A percentile compares a stretch with the other conserved stretches of the same genome.
Evolutionary conservation across 2,113 vertebrate species (phyloP).

Genomic region (Tylochromis polylepis): DNA sequence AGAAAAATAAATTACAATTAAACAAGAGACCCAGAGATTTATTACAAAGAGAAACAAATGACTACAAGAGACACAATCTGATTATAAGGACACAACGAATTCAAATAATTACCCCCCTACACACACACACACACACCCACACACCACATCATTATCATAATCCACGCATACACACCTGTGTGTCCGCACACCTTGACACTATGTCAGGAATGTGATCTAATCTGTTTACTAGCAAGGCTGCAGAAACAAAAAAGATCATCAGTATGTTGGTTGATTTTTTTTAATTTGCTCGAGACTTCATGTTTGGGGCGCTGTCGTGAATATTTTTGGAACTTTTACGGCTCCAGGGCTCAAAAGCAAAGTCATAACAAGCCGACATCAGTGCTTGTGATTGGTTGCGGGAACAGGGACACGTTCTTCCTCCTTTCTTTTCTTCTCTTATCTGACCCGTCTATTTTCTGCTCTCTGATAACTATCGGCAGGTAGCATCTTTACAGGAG

Average conservation of each 20-base stretch:
- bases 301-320: neutral
- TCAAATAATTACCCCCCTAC: neutral
- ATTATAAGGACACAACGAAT: neutral
- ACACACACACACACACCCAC: too few species aligned
- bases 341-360: neutral
- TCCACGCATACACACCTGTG: neutral
- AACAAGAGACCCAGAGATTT: neutral
- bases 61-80: neutral
- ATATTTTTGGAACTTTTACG: neutral
- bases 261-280: neutral
- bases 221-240: neutral
- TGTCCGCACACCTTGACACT: neutral
- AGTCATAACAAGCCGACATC: constrained; percentile 5
- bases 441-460: constrained; percentile 19
- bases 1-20: neutral
- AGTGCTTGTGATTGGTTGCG: neutral
- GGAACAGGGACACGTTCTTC: neutral
- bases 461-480: constrained; percentile 36
- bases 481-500: constrained; percentile 31
- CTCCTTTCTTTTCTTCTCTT: constrained; percentile 19
- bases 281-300: neutral
- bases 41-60: neutral
- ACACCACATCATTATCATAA: neutral
- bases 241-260: neutral
- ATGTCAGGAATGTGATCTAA: neutral